These are phyloP conservation scores for Xestobium rufovillosum DNA, from an alignment of 2,888 invertebrate species.

Conservation along the genomic window DNA sequence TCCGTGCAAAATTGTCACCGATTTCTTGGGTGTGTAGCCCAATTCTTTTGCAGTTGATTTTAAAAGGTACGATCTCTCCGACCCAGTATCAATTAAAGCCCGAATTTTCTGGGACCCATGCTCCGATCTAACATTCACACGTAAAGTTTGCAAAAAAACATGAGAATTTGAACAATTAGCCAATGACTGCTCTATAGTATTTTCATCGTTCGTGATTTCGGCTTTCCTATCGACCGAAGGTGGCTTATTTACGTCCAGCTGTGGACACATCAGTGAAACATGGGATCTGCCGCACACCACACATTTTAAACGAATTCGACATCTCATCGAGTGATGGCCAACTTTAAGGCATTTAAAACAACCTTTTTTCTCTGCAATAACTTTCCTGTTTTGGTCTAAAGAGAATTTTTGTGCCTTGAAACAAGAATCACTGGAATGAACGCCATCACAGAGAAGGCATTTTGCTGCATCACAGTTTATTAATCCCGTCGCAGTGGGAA, in stretches of 20 bases:
- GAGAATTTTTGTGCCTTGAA: too few relatives aligned
- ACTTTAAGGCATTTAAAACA: constrained; percentile 3
- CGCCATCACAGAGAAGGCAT: too few relatives aligned
- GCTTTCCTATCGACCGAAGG: too few relatives aligned
- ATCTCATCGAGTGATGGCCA: constrained; percentile 6
- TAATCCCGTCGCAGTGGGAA: too few relatives aligned
- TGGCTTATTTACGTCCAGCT: background rate
- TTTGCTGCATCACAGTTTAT: too few relatives aligned
- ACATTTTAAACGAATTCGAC: constrained; percentile 7
- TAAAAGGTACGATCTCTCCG: too few relatives aligned
- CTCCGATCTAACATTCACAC: background rate
- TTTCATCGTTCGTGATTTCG: background rate
- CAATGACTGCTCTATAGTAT: constrained; percentile 2
- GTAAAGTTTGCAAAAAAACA: constrained; percentile 3
- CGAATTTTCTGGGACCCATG: background rate
- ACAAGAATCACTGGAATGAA: too few relatives aligned
- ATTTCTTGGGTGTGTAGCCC: background rate
- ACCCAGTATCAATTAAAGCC: too few relatives aligned
- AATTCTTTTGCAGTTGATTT: constrained; percentile 1
- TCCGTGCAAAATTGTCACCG: constrained; percentile 7
- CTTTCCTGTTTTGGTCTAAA: too few relatives aligned
- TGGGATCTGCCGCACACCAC: constrained; percentile 6
- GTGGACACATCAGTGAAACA: background rate
- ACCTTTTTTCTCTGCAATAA: too few relatives aligned
- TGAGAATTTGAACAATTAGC: background rate